Conservation (phyloP, 2,797 vertebrate genomes). For the Hafferia zeledoni region DNA sequence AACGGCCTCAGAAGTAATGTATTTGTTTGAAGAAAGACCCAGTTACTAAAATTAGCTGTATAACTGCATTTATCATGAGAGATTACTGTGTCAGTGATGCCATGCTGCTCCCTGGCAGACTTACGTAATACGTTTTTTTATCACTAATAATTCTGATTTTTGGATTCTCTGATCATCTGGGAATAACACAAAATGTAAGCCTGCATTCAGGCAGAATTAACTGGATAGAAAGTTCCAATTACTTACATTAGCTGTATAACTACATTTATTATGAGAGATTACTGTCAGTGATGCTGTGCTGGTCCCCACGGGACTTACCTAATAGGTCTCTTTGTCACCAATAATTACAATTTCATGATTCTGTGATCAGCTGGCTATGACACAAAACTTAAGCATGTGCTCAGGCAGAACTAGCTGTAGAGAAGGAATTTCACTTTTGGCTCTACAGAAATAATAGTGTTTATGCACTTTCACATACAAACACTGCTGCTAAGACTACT, state of each 20-base stretch:
- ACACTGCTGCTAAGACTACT: conserved; percentile 65
- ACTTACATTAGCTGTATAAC: conserved; percentile 39
- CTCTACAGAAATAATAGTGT: conserved; percentile 59
- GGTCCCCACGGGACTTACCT: not conserved
- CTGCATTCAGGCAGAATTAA: conserved; percentile 72
- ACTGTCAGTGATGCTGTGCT: not conserved
- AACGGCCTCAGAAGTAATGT: conserved; percentile 2
- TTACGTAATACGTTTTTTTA: conserved; percentile 25
- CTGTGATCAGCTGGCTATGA: conserved; percentile 8
- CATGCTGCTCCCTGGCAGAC: conserved; percentile 27
- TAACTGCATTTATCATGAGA: conserved; percentile 31
- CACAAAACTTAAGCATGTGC: conserved; percentile 32
- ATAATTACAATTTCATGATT: conserved; percentile 20
- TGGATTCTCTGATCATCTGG: conserved; percentile 35
- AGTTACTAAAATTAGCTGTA: conserved; percentile 38
- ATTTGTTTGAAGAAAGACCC: conserved; percentile 25
- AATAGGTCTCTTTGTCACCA: conserved; percentile 44
- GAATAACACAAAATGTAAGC: conserved; percentile 33
- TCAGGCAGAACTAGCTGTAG: conserved; percentile 58
- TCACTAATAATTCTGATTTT: conserved; percentile 51
- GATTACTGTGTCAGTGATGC: conserved; percentile 1
- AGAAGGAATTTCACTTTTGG: conserved; percentile 60
- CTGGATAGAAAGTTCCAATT: conserved; percentile 63
- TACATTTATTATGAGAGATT: conserved; percentile 39
- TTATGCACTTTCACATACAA: conserved; percentile 62